These are phyloP conservation scores for Loripinus fragilis DNA, from an alignment of 2,888 invertebrate genomes.

Conservation along the genomic window DNA sequence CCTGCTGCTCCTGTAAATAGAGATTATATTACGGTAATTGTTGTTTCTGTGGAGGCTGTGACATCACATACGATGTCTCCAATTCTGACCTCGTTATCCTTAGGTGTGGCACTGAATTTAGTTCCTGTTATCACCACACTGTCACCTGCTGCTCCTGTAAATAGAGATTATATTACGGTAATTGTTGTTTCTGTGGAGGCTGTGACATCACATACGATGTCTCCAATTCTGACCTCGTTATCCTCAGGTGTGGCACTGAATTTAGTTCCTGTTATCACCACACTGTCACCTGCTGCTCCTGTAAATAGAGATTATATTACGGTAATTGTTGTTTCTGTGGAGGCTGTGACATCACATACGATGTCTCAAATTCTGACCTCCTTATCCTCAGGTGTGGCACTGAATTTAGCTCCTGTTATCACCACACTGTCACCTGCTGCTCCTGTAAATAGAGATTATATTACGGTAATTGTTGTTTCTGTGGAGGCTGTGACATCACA, in stretches of 20 bases:
- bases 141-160: slow-evolving; percentile 17
- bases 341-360: no score
- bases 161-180: no score
- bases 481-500: no score
- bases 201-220: slow-evolving; percentile 69
- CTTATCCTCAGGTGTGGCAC: slow-evolving; percentile 54
- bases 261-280: slow-evolving; percentile 68
- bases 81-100: slow-evolving; percentile 66
- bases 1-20: slow-evolving; percentile 6
- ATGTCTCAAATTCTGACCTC: slow-evolving; percentile 69
- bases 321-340: no score
- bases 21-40: no score
- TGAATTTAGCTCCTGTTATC: slow-evolving; percentile 74
- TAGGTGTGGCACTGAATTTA: slow-evolving; percentile 62
- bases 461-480: no score
- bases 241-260: slow-evolving; percentile 62
- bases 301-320: background rate
- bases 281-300: slow-evolving; percentile 18
- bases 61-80: slow-evolving; percentile 73
- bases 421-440: background rate
- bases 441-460: slow-evolving; percentile 12
- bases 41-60: no score
- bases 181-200: no score
- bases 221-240: slow-evolving; percentile 70
- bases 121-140: slow-evolving; percentile 66